Evolutionary conservation across 2,888 invertebrate species (phyloP), one percentile per base, ranked within the genome.

Genomic region (Heliconius ethilla): DNA sequence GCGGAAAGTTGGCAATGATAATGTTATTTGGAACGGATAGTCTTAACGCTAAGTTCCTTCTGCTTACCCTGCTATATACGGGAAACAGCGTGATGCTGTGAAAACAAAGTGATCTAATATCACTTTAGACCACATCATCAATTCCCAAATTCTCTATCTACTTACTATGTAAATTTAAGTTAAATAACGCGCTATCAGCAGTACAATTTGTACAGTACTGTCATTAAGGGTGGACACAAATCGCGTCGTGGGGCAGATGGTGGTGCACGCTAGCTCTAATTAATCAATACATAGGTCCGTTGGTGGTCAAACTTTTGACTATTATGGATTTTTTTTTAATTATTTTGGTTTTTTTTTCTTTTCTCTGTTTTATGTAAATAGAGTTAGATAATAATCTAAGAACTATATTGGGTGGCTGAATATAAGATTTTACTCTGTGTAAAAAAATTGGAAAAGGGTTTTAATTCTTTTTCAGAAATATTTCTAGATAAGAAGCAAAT

Each of bases 251-350:
- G 59, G 66, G 76, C n/a, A 65, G 67, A 62, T 74, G 27, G 45
- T 62, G 27, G 55, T 70, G 77, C 74, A 74, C 55, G 75, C 55
- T 75, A 70, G 65, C 75, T 77, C 72, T 78, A 80, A 82, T 82
- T 80, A 81, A 82, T 81, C 80, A 81, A 82, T 81, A 82, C 79
- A 75, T 78, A 55, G 29, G 45, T 13, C n/a, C 79, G 72, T 59
- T n/a, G 82, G 18, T 66, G 73, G 70, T 66, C 79, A 82, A 82
- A 78, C 70, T 76, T 76, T 45, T 29, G 1, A 9, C n/a, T 59
- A 72, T 72, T 72, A 59, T 59, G 2, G 22, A 27, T 0, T 33
- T 13, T 33, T n/a, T 9, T 27, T 7, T 3, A 15, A 25, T 25
- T 69, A 69, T 69, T 40, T n/a, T n/a, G 5, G 13, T 2, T 67